These are phyloP conservation scores for Arctopsyche grandis DNA, from an alignment of 1,140 invertebrate genomes.

Conservation along the genomic window DNA sequence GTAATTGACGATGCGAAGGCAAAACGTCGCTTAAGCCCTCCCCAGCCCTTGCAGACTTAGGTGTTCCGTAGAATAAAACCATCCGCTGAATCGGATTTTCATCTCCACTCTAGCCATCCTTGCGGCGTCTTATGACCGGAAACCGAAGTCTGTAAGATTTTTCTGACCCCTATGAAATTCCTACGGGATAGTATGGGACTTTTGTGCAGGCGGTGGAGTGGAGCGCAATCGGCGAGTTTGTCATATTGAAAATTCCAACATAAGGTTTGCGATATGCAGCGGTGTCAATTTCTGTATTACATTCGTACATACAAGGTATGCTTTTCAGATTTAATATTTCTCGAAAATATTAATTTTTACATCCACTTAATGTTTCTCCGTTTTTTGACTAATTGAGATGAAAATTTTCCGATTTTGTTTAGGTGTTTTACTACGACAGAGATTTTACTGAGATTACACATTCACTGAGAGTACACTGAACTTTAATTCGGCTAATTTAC, in stretches of 20 bases:
- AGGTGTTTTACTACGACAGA: too few species aligned
- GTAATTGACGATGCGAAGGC: slow-evolving; percentile 6
- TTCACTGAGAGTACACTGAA: too few species aligned
- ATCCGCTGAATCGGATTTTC: neutral
- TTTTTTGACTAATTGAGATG: too few species aligned
- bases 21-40: neutral
- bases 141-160: neutral
- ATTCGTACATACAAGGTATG: too few species aligned
- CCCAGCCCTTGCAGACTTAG: neutral
- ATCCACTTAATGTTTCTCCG: too few species aligned
- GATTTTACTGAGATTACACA: too few species aligned
- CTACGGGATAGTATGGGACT: neutral
- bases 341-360: too few species aligned
- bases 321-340: too few species aligned
- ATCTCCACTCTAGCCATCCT: neutral
- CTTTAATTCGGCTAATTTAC: too few species aligned
- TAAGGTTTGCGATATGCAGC: slow-evolving; percentile 17
- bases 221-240: slow-evolving; percentile 23
- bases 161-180: slow-evolving; percentile 29
- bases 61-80: slow-evolving; percentile 3
- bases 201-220: neutral
- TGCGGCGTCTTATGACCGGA: neutral
- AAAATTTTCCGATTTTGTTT: too few species aligned
- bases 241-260: slow-evolving; percentile 32
- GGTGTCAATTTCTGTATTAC: neutral